Percentiles rank a stretch among this genome's conserved stretches.
Conservation (phyloP, 1,140 invertebrate genomes). For the Calliphora vicina region DNA sequence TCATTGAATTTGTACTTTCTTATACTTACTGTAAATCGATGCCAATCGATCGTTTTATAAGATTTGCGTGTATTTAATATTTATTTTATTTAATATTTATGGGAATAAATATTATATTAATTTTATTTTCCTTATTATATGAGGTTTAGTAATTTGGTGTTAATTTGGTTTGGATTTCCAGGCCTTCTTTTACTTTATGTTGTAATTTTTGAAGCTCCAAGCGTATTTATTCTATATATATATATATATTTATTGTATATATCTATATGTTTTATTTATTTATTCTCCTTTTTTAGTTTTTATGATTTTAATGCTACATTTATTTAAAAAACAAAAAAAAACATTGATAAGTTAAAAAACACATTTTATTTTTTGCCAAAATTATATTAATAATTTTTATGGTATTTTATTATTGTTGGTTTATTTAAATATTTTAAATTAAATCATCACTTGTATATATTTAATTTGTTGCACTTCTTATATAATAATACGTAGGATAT, state of each 20-base stretch:
- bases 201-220: slow-evolving; percentile 28
- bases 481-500: neutral
- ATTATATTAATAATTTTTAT: neutral
- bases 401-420: neutral
- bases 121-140: neutral
- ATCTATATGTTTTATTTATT: neutral
- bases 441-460: neutral
- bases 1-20: slow-evolving; percentile 6
- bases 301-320: slow-evolving; percentile 18
- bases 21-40: slow-evolving; percentile 57
- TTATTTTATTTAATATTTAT: neutral
- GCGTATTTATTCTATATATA: neutral
- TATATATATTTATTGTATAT: neutral
- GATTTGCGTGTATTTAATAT: slow-evolving; percentile 36
- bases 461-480: neutral
- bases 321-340: neutral
- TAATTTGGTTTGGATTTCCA: neutral
- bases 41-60: slow-evolving; percentile 53
- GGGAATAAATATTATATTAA: neutral
- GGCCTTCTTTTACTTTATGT: neutral
- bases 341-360: neutral
- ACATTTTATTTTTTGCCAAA: neutral
- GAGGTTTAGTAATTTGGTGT: slow-evolving; percentile 5
- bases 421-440: neutral
- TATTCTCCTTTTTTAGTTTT: slow-evolving; percentile 33